Evolutionary conservation across 2,797 vertebrate species (phyloP), one percentile per base, ranked within the genome.

Genomic region (Monodelphis domestica): DNA sequence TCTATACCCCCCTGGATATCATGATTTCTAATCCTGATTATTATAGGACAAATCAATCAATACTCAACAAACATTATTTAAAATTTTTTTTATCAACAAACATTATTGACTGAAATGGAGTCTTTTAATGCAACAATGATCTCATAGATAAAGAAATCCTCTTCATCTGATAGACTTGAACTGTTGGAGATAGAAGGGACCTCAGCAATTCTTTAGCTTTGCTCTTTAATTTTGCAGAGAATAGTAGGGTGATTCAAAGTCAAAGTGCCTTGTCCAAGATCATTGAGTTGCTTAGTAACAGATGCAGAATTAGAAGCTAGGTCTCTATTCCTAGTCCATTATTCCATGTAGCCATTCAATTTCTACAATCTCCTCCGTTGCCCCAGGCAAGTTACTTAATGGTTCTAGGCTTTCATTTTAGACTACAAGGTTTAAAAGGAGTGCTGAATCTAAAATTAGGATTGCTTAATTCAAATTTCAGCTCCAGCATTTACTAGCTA

Each of bases 391-490:
- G 28, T 91, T 53, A n/a, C 14, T 92, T 55, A 28, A 38, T 89
- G 52, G 30, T 21, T 12, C 53, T 24, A 4, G 87, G 93, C 28
- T 94, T 63, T 63, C 12, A 5, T 63, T 63, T 70, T 45, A 89
- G 54, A 57, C 15, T 50, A 51, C 53, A 53, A 30, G 24, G 17
- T 50, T 1, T 38, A 9, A 28, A 94, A 38, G 45, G 51, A 95
- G 29, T n/a, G 38, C 0, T 92, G 91, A 33, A n/a, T 95, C 95
- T 88, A 91, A 91, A 38, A 89, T 59, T 53, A 56, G 29, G n/a
- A 50, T 2, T 89, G 5, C 92, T 55, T 51, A 57, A 87, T 88
- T 89, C 90, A 95, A 93, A 87, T 95, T 88, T 90, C 28, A 92
- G 38, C 29, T 53, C 56, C 87, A 29, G 10, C 12, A 90, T 87